phyloP scores from a whole-genome alignment of 2,113 vertebrate genomes.

The Odocoileus virginianus region DNA sequence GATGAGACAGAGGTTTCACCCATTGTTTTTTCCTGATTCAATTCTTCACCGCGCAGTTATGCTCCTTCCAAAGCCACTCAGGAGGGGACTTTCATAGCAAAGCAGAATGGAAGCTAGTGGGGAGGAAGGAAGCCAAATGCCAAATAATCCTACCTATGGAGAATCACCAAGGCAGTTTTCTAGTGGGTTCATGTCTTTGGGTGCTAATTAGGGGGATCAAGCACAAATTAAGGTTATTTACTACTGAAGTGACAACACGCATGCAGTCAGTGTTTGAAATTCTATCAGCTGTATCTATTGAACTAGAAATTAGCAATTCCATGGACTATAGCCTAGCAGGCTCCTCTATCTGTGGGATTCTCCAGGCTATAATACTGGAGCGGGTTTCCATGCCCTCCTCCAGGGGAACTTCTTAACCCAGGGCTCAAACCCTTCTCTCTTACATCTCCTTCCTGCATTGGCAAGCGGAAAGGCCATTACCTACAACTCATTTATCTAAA shows the following conservation, averaged over 20 bases:
- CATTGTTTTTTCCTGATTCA: background rate
- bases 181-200: background rate
- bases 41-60: fast-evolving
- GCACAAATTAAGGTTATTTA: background rate
- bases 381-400: background rate
- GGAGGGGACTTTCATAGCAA: background rate
- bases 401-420: background rate
- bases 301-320: background rate
- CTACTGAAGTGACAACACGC: background rate
- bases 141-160: background rate
- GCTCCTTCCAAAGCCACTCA: background rate
- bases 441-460: background rate
- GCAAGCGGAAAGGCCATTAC: background rate
- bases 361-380: background rate
- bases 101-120: background rate
- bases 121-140: background rate
- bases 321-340: background rate
- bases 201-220: background rate
- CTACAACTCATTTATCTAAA: background rate
- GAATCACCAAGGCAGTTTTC: background rate
- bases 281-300: background rate
- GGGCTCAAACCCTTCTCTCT: background rate
- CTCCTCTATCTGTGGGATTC: background rate
- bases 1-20: background rate
- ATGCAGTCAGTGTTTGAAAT: background rate